Evolutionary conservation across 2,888 invertebrate genomes (phyloP).

Genomic region (Dicycla oo): DNA sequence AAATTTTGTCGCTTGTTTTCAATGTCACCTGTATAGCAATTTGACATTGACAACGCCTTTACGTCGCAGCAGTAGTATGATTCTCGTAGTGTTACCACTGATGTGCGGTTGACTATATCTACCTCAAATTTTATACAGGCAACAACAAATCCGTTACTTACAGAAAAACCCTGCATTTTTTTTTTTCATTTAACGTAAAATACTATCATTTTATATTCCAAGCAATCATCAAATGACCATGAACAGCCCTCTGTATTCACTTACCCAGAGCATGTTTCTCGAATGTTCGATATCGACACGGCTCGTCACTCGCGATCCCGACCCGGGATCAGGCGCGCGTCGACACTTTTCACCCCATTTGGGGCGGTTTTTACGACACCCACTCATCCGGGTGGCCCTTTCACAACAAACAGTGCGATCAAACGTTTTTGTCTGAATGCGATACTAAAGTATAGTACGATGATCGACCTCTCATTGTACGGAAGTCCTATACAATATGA

Average conservation of each 20-base stretch:
- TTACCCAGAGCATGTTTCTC: constrained; percentile 39
- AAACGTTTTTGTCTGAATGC: constrained; percentile 57
- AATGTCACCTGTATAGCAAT: too few relatives aligned
- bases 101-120: not conserved
- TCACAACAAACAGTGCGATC: constrained; percentile 64
- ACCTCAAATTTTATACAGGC: not conserved
- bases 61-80: not conserved
- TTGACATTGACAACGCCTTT: not conserved
- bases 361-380: constrained; percentile 80
- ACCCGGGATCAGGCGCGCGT: constrained; percentile 76
- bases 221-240: constrained; percentile 23
- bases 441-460: constrained; percentile 28
- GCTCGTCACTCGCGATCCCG: constrained; percentile 56
- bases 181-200: not conserved
- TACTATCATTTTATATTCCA: not conserved
- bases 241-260: constrained; percentile 41
- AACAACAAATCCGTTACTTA: not conserved
- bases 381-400: constrained; percentile 64
- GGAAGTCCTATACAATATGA: too few relatives aligned
- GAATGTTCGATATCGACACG: constrained; percentile 66
- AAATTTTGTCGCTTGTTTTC: too few relatives aligned
- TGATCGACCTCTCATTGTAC: constrained; percentile 18
- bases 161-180: not conserved
- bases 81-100: not conserved
- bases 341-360: constrained; percentile 85